Conservation (phyloP, 2,797 vertebrate species). For the Silurus aristotelis region DNA sequence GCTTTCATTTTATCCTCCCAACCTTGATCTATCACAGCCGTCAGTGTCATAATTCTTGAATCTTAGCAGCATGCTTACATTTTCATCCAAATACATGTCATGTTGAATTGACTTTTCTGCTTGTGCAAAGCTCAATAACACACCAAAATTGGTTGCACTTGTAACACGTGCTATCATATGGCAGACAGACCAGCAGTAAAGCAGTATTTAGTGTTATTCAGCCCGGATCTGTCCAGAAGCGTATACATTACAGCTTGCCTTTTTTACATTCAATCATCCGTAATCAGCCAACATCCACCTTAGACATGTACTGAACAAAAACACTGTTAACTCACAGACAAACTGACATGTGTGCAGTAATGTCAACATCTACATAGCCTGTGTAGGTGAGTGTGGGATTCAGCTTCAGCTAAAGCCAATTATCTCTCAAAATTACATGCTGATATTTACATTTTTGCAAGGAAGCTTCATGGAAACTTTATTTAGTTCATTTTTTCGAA, state of each 20-base stretch:
- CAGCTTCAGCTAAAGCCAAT: neutral
- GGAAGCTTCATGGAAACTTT: conserved; percentile 22
- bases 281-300: conserved; percentile 35
- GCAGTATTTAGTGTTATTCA: conserved; percentile 32
- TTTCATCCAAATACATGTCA: conserved; percentile 57
- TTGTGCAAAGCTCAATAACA: conserved; percentile 32
- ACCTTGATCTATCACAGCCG: conserved; percentile 23
- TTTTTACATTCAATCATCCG: conserved; percentile 48
- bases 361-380: neutral
- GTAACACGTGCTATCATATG: conserved; percentile 5
- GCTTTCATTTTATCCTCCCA: neutral
- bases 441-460: neutral
- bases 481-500: neutral
- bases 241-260: conserved; percentile 41
- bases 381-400: neutral
- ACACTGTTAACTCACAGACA: conserved; percentile 24
- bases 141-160: neutral
- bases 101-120: neutral
- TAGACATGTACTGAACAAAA: conserved; percentile 16
- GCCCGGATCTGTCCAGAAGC: conserved; percentile 21
- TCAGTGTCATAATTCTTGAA: conserved; percentile 46
- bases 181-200: conserved; percentile 28
- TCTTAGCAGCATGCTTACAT: conserved; percentile 67
- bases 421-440: neutral
- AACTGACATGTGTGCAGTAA: conserved; percentile 38